Conservation (phyloP, 2,888 invertebrate genomes). For the Heliconius sara region DNA sequence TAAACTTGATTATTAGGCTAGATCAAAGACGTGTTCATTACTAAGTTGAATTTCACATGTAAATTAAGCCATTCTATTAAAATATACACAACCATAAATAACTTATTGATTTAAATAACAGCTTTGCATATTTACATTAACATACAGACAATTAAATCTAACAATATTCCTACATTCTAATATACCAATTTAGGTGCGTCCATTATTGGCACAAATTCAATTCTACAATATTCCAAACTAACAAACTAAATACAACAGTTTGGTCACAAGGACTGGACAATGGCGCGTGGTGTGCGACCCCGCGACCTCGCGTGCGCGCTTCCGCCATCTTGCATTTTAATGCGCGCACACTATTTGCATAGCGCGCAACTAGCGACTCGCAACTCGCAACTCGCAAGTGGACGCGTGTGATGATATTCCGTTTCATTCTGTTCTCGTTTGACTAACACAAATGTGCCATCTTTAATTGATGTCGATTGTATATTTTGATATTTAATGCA, state of each 20-base stretch:
- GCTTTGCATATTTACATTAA: background rate
- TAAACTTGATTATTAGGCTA: background rate
- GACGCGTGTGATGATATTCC: slow-evolving; percentile 78
- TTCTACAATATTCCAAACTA: slow-evolving; percentile 17
- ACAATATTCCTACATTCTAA: slow-evolving; percentile 24
- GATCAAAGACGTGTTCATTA: background rate
- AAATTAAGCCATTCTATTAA: background rate
- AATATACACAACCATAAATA: background rate
- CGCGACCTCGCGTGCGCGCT: slow-evolving; percentile 82
- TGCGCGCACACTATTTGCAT: slow-evolving; percentile 76
- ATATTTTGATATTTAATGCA: background rate
- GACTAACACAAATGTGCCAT: slow-evolving; percentile 38
- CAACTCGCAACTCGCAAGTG: background rate
- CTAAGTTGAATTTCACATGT: background rate
- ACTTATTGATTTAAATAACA: background rate
- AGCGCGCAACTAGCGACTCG: slow-evolving; percentile 48
- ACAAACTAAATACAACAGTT: background rate
- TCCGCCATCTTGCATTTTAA: slow-evolving; percentile 83
- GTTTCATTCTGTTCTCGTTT: slow-evolving; percentile 76
- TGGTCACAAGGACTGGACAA: slow-evolving; percentile 68
- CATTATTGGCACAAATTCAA: slow-evolving; percentile 23
- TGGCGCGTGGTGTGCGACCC: slow-evolving; percentile 81
- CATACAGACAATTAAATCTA: background rate
- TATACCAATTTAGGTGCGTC: slow-evolving; percentile 28
- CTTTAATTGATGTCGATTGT: slow-evolving; percentile 7